Evolutionary conservation across 2,113 vertebrate genomes (phyloP).

Genomic region (Burhinus oedicnemus): DNA sequence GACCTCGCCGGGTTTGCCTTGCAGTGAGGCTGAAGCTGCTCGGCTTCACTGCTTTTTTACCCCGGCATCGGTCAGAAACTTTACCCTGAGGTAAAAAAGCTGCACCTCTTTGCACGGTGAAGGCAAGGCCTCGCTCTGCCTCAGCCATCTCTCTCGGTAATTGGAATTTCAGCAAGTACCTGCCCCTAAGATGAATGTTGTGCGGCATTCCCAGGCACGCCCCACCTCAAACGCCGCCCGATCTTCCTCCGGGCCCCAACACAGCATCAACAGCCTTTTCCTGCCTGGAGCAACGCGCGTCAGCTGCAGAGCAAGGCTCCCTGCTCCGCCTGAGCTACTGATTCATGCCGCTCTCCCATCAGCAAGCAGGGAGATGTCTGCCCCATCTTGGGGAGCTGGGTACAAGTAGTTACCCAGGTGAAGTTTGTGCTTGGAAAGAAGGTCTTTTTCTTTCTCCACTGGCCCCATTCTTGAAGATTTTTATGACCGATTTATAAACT

Average conservation of each 20-base stretch:
- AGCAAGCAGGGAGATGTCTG: neutral
- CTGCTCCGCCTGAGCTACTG: neutral
- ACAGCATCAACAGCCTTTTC: constrained; percentile 18
- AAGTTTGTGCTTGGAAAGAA: neutral
- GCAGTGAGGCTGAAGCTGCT: neutral
- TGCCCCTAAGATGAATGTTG: constrained; percentile 58
- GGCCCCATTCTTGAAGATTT: constrained; percentile 26
- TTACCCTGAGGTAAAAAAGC: neutral
- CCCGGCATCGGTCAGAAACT: constrained; percentile 1
- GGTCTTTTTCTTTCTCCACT: neutral
- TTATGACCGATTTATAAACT: constrained; percentile 52
- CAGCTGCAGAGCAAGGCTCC: neutral
- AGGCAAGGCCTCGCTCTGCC: neutral
- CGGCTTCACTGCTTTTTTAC: neutral
- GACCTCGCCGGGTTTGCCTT: neutral
- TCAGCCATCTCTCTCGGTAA: neutral
- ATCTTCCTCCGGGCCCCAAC: constrained; percentile 17
- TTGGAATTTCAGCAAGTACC: constrained; percentile 61
- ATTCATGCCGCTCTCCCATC: neutral
- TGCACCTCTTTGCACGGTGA: neutral
- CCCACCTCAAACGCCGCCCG: neutral
- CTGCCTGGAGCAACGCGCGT: neutral
- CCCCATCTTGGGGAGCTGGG: neutral
- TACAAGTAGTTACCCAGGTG: neutral
- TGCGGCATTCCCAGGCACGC: constrained; percentile 49